Conservation (phyloP, 2,888 invertebrate species). For the Polietes domitor region DNA sequence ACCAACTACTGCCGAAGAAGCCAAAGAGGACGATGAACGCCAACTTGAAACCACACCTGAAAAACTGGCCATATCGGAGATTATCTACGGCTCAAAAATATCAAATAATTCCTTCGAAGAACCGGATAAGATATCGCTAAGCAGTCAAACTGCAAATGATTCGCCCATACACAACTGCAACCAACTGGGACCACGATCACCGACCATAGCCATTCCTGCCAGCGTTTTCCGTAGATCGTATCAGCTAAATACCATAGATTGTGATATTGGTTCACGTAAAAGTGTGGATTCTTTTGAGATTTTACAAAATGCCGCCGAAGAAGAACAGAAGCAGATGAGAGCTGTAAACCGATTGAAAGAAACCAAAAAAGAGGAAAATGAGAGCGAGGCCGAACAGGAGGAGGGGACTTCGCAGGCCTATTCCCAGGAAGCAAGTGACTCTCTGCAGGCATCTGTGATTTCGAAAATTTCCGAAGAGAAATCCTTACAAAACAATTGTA, state of each 20-base stretch:
- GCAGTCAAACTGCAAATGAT: constrained; percentile 72
- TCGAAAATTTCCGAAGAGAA: constrained; percentile 78
- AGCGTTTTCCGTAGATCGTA: constrained; percentile 77
- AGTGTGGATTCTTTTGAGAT: constrained; percentile 81
- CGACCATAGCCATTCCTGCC: constrained; percentile 87
- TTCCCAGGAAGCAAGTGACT: constrained; percentile 72
- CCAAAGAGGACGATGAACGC: constrained; percentile 80
- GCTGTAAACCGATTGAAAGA: not conserved
- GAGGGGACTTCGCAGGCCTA: not conserved
- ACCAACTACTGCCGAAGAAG: constrained; percentile 82
- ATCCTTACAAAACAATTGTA: constrained; percentile 82
- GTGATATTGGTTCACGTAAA: constrained; percentile 85
- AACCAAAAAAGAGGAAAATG: constrained; percentile 1
- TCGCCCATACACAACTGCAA: constrained; percentile 61
- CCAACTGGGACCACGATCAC: constrained; percentile 82
- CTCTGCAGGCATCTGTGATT: constrained; percentile 78
- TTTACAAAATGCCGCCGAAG: constrained; percentile 72
- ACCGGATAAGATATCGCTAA: constrained; percentile 77
- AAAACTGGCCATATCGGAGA: constrained; percentile 81
- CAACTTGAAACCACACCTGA: constrained; percentile 80
- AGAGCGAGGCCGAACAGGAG: not conserved
- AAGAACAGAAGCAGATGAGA: constrained; percentile 63
- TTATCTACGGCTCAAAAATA: constrained; percentile 80
- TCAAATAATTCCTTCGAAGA: constrained; percentile 77
- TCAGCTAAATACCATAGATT: constrained; percentile 84